Base-by-base conservation (phyloP, 2,888 invertebrate species). In the Saturnia japonica region DNA sequence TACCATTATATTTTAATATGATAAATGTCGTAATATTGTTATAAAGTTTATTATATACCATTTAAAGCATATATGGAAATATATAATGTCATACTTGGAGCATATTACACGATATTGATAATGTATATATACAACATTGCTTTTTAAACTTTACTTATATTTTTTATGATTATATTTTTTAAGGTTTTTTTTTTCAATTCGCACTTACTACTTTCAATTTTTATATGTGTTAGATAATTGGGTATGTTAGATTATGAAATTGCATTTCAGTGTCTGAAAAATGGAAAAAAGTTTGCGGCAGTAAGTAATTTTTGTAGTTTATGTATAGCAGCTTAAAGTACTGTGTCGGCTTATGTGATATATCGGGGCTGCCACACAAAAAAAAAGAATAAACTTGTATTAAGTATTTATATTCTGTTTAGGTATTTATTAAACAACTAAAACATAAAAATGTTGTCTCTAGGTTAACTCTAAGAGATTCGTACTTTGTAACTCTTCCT, bases 181-280 rank as follows among this genome's bases (percentile, higher is more conserved):
- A 69, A n/a, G n/a, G n/a, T 16, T 69, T 54, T 74, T 72, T 72
- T 69, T 62, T 71, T 60, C 54, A 69, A 74, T 73, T 73, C 72
- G 74, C 74, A 78, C 74, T 74, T 76, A 77, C 72, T 78, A 80
- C 75, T 80, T 78, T 68, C 70, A 40, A 64, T 12, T 71, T 77
- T 76, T 80, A 76, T 70, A 72, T 77, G 74, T 79, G 78, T 80
- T 83, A 78, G 79, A 82, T 78, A 84, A 82, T 82, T 88, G 88
- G 89, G 88, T 91, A 91, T 91, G 91, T 89, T 92, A 92, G 93
- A 82, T 83, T 89, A 89, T 92, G 86, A 84, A 82, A 90, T 92
- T 91, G 90, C 88, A 89, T 93, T 93, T 92, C 93, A 93, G 92
- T 91, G 90, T 91, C 93, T 88, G 93, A 93, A 77, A 93, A 93